Evolutionary conservation across 1,140 invertebrate species (phyloP).

Genomic region (Cotesia glomerata): DNA sequence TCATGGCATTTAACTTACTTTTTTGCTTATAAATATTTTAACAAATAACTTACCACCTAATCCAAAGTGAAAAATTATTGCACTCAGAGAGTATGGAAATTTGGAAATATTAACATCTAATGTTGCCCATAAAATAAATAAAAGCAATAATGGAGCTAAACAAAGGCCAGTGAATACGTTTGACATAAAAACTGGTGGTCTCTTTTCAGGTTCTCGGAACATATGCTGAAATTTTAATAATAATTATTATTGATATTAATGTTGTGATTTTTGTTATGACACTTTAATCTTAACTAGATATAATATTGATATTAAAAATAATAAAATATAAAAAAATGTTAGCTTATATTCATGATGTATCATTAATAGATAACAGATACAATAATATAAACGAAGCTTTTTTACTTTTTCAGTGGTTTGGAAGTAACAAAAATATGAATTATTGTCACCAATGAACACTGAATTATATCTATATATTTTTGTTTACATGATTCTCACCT

Average conservation of each 20-base stretch:
- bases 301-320: too few species aligned
- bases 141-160: slow-evolving; percentile 80
- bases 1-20: too few species aligned
- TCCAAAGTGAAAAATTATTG: slow-evolving; percentile 87
- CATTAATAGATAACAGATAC: too few species aligned
- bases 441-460: slow-evolving; percentile 57
- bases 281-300: too few species aligned
- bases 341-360: neutral
- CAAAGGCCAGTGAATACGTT: slow-evolving; percentile 89
- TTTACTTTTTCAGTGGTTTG: slow-evolving; percentile 56
- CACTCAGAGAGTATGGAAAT: slow-evolving; percentile 78
- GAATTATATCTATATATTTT: slow-evolving; percentile 28
- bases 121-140: slow-evolving; percentile 86
- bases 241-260: neutral
- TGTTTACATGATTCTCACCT: slow-evolving; percentile 58
- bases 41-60: slow-evolving; percentile 69
- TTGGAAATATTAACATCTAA: slow-evolving; percentile 89
- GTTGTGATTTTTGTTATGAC: neutral
- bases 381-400: neutral
- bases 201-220: slow-evolving; percentile 90
- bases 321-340: neutral
- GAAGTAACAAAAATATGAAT: slow-evolving; percentile 49
- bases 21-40: neutral
- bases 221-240: slow-evolving; percentile 71
- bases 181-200: slow-evolving; percentile 86